A percentile compares a stretch with the other conserved stretches of the same genome.
Conservation (phyloP, 2,113 vertebrate species). For the Micromys minutus region DNA sequence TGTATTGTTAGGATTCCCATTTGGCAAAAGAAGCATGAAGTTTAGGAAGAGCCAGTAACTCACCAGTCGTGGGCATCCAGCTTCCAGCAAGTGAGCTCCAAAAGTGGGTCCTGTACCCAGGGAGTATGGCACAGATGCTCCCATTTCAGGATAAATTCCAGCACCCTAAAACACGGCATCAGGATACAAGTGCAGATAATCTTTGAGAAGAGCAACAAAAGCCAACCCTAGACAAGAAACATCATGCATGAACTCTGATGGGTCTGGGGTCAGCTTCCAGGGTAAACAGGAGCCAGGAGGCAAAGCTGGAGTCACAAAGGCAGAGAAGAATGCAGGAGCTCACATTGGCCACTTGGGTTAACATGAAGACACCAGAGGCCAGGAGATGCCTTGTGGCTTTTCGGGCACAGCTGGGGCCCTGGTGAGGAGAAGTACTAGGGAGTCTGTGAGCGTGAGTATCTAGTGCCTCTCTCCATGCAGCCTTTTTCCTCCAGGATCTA, state of each 20-base stretch:
- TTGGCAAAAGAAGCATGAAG: not conserved
- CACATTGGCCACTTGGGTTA: not conserved
- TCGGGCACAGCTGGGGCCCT: not conserved
- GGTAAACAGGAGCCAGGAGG: not conserved
- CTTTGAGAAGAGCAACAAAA: not conserved
- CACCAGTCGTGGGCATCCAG: not conserved
- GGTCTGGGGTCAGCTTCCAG: not conserved
- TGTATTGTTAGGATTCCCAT: not conserved
- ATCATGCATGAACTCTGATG: not conserved
- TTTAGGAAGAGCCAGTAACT: not conserved
- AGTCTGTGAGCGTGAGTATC: not conserved
- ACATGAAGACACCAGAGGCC: not conserved
- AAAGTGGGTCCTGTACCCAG: not conserved
- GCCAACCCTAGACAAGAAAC: not conserved
- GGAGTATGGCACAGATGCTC: no score
- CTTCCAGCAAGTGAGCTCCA: no score
- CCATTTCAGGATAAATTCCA: not conserved
- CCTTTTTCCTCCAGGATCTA: not conserved
- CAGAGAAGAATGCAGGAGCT: not conserved
- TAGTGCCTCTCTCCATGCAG: not conserved
- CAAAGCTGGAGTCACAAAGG: not conserved
- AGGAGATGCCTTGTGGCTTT: not conserved
- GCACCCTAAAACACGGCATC: not conserved
- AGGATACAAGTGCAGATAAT: not conserved
- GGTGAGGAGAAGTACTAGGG: not conserved